phyloP scores from a whole-genome alignment of 2,888 invertebrate species.

The Sinopyrophorus schimmeli region DNA sequence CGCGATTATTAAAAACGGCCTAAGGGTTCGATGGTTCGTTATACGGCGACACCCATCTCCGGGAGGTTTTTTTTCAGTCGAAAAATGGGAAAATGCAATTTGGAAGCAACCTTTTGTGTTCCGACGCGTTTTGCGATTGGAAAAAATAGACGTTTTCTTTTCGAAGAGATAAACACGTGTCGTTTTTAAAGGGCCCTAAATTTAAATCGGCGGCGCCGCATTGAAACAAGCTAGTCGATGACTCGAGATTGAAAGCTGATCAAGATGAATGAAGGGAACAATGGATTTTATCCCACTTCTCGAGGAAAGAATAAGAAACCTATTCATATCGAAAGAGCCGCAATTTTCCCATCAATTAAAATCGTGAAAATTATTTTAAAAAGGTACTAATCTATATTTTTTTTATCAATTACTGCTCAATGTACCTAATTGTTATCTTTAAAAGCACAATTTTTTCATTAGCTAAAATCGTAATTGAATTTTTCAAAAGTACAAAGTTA shows the following conservation, averaged over 20 bases:
- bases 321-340: too few relatives aligned
- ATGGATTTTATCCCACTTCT: too few relatives aligned
- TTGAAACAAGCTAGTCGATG: conserved; percentile 24
- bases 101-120: conserved; percentile 7
- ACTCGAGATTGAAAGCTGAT: conserved; percentile 47
- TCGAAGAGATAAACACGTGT: conserved; percentile 25
- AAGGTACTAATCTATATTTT: too few relatives aligned
- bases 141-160: conserved; percentile 22
- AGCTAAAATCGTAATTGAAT: too few relatives aligned
- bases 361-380: too few relatives aligned
- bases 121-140: conserved; percentile 7
- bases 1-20: conserved; percentile 42
- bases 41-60: conserved; percentile 12
- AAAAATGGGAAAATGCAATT: conserved; percentile 13
- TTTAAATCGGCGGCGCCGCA: conserved; percentile 41
- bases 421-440: too few relatives aligned
- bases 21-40: conserved; percentile 34
- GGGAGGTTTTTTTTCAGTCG: conserved; percentile 6
- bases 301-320: too few relatives aligned
- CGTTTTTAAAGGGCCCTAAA: conserved; percentile 31
- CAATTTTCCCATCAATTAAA: too few relatives aligned
- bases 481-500: too few relatives aligned
- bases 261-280: conserved; percentile 50
- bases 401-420: too few relatives aligned
- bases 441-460: too few relatives aligned